Percentiles rank a stretch among this genome's conserved stretches.
These are phyloP conservation scores for Neogale vison DNA, from an alignment of 2,113 vertebrate species.

Conservation along the genomic window DNA sequence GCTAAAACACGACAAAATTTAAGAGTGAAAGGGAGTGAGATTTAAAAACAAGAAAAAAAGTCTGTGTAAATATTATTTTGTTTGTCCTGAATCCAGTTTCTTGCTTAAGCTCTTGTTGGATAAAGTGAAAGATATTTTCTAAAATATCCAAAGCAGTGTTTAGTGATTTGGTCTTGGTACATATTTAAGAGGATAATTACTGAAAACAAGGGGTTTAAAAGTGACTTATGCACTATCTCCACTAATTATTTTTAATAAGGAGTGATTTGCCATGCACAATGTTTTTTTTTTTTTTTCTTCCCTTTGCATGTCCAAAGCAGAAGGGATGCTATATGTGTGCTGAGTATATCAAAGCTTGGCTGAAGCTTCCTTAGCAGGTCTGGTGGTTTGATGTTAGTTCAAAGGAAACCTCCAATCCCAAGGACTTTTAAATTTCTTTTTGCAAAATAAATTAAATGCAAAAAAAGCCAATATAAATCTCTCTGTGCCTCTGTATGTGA, in stretches of 20 bases:
- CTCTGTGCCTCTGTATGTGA: constrained; percentile 26
- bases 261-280: constrained; percentile 26
- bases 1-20: neutral
- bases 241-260: constrained; percentile 84
- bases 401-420: constrained; percentile 67
- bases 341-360: constrained; percentile 66
- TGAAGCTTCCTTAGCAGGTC: constrained; percentile 61
- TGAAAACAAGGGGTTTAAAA: constrained; percentile 81
- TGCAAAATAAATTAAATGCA: constrained; percentile 66
- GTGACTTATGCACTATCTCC: constrained; percentile 70
- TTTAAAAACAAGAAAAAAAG: constrained; percentile 35
- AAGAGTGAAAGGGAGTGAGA: neutral
- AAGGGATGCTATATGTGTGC: constrained; percentile 45
- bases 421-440: constrained; percentile 67
- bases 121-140: constrained; percentile 54
- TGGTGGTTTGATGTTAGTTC: constrained; percentile 78
- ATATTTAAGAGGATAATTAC: constrained; percentile 79
- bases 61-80: constrained; percentile 41
- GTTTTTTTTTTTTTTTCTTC: neutral
- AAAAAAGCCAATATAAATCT: constrained; percentile 39
- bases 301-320: constrained; percentile 53
- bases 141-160: constrained; percentile 25
- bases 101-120: constrained; percentile 31
- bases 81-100: constrained; percentile 31
- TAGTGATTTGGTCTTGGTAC: constrained; percentile 63